Base-by-base conservation (phyloP, 2,888 invertebrate genomes). In the Leucophenga montana region DNA sequence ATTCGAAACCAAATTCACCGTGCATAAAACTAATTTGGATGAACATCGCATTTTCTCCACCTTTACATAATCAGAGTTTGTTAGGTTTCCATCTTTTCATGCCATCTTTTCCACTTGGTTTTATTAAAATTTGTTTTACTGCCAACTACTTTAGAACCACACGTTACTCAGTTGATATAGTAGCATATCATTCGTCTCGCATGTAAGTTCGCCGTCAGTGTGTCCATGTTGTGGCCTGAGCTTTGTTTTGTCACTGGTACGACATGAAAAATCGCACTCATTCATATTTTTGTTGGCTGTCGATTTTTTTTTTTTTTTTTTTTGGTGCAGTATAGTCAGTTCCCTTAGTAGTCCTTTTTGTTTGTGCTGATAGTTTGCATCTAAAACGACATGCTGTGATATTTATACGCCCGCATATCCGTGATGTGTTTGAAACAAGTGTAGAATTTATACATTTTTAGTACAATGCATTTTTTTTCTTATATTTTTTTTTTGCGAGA, bases 401-500 rank as follows among this genome's bases (percentile, higher is more conserved):
- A 66, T 66, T 66, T 66, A 56, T 66, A 22, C 44, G 50, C 11
- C 54, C 27, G 33, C 59, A 46, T 67, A 59, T 67, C 46, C 57
- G 57, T 67, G 48, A 67, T 57, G 67, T 67, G 67, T 57, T 44
- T 46, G 14, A 48, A 67, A 67, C 67, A 57, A 48, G 46, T 16
- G 57, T 31, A 20, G 39, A 50, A 39, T 39, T 39, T 39, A 39
- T 39, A 39, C 33, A 62, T 46, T 46, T 46, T 62, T 62, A 16
- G 16, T 1, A 50, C 50, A 16, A 16, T 50, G 50, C 9, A 11
- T 50, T 50, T 50, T 11, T 50, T 50, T 72, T 65, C 33, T 53
- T 14, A 59, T 68, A 70, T 64, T 67, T 72, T 74, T 27, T 22
- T 50, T 33, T n/a, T n/a, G n/a, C 48, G 1, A 64, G 64, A 46